phyloP scores from a whole-genome alignment of 2,797 vertebrate genomes.

The Hydrophis major region DNA sequence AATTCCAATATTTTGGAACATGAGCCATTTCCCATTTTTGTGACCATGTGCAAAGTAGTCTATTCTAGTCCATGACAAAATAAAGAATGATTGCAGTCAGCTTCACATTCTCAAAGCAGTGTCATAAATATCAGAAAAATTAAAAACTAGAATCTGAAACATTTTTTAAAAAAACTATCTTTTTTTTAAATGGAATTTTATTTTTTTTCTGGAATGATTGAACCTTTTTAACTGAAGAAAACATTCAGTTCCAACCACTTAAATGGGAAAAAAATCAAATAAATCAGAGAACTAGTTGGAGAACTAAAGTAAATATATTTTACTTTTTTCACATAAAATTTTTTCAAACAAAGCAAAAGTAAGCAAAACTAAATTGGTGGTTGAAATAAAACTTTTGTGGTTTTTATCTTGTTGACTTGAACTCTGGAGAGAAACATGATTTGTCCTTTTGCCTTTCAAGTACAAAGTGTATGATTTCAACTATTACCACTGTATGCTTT shows the following conservation, averaged over 20 bases:
- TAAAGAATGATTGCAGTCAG: not conserved
- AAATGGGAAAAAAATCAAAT: not conserved
- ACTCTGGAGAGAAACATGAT: not conserved
- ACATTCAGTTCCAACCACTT: not conserved
- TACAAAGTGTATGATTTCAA: not conserved
- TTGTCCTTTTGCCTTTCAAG: conserved; percentile 22
- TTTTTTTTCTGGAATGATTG: not conserved
- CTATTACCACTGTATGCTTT: not conserved
- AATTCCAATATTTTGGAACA: not conserved
- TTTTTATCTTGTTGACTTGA: not conserved
- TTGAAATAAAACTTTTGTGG: conserved; percentile 25
- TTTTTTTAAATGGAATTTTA: not conserved
- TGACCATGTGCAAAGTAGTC: not conserved
- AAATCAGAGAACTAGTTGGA: not conserved
- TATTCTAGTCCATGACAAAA: not conserved
- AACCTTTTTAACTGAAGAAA: not conserved
- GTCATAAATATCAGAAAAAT: not conserved
- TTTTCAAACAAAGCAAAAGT: not conserved
- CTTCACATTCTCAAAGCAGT: not conserved
- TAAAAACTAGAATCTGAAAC: not conserved
- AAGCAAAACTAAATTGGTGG: not conserved
- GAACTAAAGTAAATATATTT: not conserved
- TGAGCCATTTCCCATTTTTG: not conserved
- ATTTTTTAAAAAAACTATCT: not conserved
- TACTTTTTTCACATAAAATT: not conserved